phyloP scores from a whole-genome alignment of 2,113 vertebrate species.

The Gadus chalcogrammus region DNA sequence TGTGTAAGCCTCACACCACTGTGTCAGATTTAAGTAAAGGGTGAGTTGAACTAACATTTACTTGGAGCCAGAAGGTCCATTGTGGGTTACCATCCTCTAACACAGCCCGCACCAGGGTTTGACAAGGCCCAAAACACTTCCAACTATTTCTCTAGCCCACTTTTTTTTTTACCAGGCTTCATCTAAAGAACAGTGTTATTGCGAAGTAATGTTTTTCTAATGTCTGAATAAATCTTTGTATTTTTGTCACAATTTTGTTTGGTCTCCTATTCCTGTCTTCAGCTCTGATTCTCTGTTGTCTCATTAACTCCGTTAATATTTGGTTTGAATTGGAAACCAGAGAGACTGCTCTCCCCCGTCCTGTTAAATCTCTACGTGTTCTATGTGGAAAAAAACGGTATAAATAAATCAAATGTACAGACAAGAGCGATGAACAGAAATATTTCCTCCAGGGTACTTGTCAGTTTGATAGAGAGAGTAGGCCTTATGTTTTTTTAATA shows the following conservation, averaged over 20 bases:
- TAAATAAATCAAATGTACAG: too few relatives aligned
- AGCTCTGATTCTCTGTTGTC: background rate
- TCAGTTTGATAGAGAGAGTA: too few relatives aligned
- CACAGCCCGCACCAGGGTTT: conserved; percentile 34
- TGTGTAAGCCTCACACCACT: conserved; percentile 19
- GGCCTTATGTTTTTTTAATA: too few relatives aligned
- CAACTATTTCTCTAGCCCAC: conserved; percentile 25
- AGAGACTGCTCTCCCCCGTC: too few relatives aligned
- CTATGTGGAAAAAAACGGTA: too few relatives aligned
- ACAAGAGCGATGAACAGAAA: too few relatives aligned
- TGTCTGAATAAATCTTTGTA: conserved; percentile 63
- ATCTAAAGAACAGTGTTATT: conserved; percentile 69
- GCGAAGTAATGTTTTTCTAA: conserved; percentile 40
- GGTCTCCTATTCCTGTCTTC: background rate
- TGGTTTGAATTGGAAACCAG: too few relatives aligned
- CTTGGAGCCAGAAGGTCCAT: background rate
- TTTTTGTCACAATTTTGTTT: conserved; percentile 51
- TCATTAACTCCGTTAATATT: too few relatives aligned
- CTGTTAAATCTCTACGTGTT: too few relatives aligned
- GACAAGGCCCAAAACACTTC: conserved; percentile 12
- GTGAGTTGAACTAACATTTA: conserved; percentile 11
- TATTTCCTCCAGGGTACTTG: too few relatives aligned
- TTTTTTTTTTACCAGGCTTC: conserved; percentile 39
- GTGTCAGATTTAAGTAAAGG: conserved; percentile 13
- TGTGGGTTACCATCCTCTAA: conserved; percentile 31